Base-by-base conservation (phyloP, 2,888 invertebrate species). In the Antheraea yamamai region DNA sequence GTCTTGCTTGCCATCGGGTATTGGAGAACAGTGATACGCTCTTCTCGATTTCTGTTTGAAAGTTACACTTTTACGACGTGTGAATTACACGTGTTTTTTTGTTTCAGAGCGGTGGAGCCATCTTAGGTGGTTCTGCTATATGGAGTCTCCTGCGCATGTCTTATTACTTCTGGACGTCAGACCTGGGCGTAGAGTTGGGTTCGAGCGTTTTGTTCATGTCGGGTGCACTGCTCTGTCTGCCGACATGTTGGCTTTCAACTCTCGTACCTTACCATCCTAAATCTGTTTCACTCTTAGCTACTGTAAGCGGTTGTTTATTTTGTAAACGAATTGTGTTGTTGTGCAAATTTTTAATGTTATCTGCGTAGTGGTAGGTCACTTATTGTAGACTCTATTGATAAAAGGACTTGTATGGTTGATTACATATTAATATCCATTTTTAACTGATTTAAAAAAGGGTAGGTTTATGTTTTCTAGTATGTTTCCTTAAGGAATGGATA, bases 141-240 rank as follows among this genome's bases (percentile, higher is more conserved):
- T 94, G 93, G 92, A 89, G 83, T 68, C 84, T 94, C 20, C 80
- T 93, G 72, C 91, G 93, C 23, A 90, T 94, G 85, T 93, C 92
- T 3, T 94, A 93, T 80, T 93, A 92, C 82, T 94, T 94, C 86
- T 94, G 94, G 94, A 90, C 91, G 35, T 86, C 93, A 52, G 94
- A 94, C 79, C 83, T 94, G 78, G 92, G 92, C 55, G 87, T 89
- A 75, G 93, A 94, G 82, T 83, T 94, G 73, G 88, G 88, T 26
- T 79, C 89, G 14, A 85, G 87, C 78, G 87, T 91, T 76, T 81
- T 90, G 76, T 85, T 93, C 78, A 78, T 93, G 73, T 88, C 89
- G 12, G 94, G 91, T 18, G 87, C 91, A 2, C 82, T 93, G 78
- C 89, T 94, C 39, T 93, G 94, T 80, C 83, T 94, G 79, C 94